A percentile compares a stretch with the other conserved stretches of the same genome.
phyloP scores from a whole-genome alignment of 2,113 vertebrate species.

The Nicator chloris region DNA sequence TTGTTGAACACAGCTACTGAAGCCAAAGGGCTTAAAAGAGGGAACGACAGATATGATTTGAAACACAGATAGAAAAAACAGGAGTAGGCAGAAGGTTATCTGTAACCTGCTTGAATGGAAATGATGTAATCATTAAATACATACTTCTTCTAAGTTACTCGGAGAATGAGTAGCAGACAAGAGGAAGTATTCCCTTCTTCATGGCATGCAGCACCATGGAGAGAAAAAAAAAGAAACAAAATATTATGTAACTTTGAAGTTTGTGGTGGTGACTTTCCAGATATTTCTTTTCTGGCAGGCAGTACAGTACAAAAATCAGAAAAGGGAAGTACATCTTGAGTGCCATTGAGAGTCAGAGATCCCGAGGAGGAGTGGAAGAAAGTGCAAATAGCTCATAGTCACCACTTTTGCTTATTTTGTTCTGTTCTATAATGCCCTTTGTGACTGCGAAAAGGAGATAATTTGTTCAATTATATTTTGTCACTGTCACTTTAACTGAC shows the following conservation, averaged over 20 bases:
- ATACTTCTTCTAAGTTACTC: background rate
- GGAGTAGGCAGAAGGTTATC: background rate
- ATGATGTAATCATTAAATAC: background rate
- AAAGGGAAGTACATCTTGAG: background rate
- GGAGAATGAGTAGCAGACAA: background rate
- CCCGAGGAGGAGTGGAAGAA: background rate
- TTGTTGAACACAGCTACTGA: background rate
- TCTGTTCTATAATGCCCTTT: background rate
- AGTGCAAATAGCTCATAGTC: background rate
- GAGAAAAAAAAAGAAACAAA: background rate
- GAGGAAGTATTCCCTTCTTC: background rate
- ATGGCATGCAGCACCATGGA: background rate
- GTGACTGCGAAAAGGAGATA: background rate
- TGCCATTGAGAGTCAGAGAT: background rate
- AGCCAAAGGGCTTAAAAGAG: background rate
- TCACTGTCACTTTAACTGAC: background rate
- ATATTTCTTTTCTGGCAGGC: background rate
- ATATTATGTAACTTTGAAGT: background rate
- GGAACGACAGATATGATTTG: slow-evolving; percentile 1
- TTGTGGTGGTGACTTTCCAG: background rate
- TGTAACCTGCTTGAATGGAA: background rate
- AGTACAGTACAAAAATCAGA: background rate
- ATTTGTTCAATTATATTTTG: background rate
- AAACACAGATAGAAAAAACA: background rate
- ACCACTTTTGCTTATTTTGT: background rate